phyloP scores from a whole-genome alignment of 2,888 invertebrate species.

The Argyresthia goedartella region DNA sequence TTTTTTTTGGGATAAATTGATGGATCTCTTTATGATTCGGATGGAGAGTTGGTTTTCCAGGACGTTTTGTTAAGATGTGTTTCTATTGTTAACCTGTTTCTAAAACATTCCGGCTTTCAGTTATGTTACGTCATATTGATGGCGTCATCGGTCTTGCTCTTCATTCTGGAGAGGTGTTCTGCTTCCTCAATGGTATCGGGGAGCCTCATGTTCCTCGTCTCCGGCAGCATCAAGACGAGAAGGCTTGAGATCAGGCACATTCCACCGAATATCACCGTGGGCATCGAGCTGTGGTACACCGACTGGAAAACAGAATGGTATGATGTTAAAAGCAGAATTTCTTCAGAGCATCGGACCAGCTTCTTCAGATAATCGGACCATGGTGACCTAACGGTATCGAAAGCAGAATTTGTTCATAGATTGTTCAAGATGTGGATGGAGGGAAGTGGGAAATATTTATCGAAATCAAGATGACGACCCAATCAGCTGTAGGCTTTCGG shows the following conservation, averaged over 20 bases:
- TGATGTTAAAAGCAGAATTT: neutral
- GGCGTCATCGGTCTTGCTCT: slow-evolving; percentile 24
- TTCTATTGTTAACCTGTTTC: neutral
- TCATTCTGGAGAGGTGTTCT: slow-evolving; percentile 54
- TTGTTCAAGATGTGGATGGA: no score
- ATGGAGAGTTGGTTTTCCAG: no score
- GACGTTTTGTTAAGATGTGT: no score
- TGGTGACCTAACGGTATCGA: no score
- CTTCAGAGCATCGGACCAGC: no score
- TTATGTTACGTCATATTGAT: slow-evolving; percentile 1
- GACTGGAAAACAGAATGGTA: slow-evolving; percentile 31
- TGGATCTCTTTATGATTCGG: no score
- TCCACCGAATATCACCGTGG: slow-evolving; percentile 74
- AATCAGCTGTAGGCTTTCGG: no score
- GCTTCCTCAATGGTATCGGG: slow-evolving; percentile 80
- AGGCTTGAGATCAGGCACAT: slow-evolving; percentile 73
- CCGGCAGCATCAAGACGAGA: slow-evolving; percentile 76
- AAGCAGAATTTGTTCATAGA: no score
- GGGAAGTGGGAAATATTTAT: no score
- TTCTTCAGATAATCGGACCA: no score
- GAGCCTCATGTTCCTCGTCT: slow-evolving; percentile 75
- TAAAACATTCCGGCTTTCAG: neutral
- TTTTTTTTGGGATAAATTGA: no score
- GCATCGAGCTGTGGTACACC: slow-evolving; percentile 61
- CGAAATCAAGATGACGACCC: no score